These are phyloP conservation scores for Peromyscus californicus DNA, from an alignment of 2,113 vertebrate species.

Conservation along the genomic window DNA sequence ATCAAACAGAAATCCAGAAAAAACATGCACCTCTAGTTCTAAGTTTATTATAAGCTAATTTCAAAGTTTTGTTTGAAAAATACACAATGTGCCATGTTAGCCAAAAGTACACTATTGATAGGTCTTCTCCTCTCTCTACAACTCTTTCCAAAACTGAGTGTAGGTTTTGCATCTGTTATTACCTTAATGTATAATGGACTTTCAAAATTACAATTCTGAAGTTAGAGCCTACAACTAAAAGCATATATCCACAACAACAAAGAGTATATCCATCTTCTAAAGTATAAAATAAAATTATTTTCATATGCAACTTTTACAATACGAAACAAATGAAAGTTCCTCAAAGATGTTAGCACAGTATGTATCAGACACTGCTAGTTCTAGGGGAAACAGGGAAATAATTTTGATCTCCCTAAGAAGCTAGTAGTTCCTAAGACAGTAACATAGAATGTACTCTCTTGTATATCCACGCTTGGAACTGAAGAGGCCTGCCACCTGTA, in stretches of 20 bases:
- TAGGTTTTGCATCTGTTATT: background rate
- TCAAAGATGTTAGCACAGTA: background rate
- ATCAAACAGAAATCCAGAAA: slow-evolving; percentile 14
- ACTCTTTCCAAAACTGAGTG: background rate
- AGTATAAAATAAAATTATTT: slow-evolving; percentile 35
- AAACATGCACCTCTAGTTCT: background rate
- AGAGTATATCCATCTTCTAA: slow-evolving; percentile 17
- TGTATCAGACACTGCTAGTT: background rate
- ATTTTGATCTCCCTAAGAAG: background rate
- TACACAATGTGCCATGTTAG: slow-evolving; percentile 1
- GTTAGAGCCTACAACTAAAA: background rate
- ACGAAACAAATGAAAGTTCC: background rate
- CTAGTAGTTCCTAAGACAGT: background rate
- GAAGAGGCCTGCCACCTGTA: background rate
- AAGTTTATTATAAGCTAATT: slow-evolving; percentile 32
- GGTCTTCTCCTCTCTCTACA: slow-evolving; percentile 11
- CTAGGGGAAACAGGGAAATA: background rate
- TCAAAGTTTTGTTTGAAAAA: slow-evolving; percentile 62
- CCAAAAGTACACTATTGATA: slow-evolving; percentile 4
- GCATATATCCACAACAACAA: background rate
- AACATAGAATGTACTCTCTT: background rate
- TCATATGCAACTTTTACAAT: background rate
- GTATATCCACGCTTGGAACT: background rate
- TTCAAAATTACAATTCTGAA: slow-evolving; percentile 57
- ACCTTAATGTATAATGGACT: background rate